Evolutionary conservation across 1,140 invertebrate genomes (phyloP), one percentile per base, ranked within the genome.

Genomic region (Lordiphosa mommai): DNA sequence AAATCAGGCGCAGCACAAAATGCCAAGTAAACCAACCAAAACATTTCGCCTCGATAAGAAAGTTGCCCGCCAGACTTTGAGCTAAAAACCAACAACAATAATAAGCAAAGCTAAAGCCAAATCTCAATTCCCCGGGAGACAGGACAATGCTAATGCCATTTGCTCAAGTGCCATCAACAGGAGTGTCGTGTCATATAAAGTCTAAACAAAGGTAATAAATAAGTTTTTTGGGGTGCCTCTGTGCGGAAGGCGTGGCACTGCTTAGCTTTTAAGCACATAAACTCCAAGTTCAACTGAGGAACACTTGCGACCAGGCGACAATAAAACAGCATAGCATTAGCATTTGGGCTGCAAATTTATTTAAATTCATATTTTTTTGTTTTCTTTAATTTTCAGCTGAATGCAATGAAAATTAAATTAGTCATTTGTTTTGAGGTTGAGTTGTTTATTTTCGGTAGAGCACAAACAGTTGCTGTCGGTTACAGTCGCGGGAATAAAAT

Each of bases 151-250:
- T 69, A 65, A 69, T 69, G 61, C 55, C 55, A 69, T 70, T 70
- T 56, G 50, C 56, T 66, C 55, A 71, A 71, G 67, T 71, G 64
- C 68, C 68, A 71, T 71, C 67, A 71, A 56, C 64, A 50, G 36
- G 34, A 71, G 68, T 68, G 64, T 55, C 61, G 20, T 43, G 40
- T 29, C 40, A 41, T 71, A 71, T 68, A 68, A 68, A 71, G 68
- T 67, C 63, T 55, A 67, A 71, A 59, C 68, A 71, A 68, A 71
- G 68, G 58, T 71, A 71, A 71, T 71, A 71, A 71, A 71, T 71
- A 71, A 68, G 68, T 67, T 71, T 61, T 69, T 64, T 64, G 64
- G 53, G 49, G 10, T 43, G 27, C 20, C 40, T 12, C 40, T 23
- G 17, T 43, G 10, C 2, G 20, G 20, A 2, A 23, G 40, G 40